Conservation (phyloP, 2,113 vertebrate species). For the Neogobius melanostomus region DNA sequence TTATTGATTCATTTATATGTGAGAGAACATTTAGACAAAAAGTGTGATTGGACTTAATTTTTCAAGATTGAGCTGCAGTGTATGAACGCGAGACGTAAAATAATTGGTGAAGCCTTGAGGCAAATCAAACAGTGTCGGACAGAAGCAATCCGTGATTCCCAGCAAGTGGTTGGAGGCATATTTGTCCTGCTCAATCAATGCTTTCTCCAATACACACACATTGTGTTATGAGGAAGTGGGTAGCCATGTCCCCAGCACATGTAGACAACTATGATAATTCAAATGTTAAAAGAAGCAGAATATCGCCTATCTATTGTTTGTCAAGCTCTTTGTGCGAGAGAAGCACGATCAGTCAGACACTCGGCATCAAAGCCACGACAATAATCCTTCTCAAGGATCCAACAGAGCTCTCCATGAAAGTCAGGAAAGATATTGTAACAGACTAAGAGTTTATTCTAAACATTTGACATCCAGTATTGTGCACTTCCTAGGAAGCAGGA, state of each 20-base stretch:
- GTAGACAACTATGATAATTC: slow-evolving; percentile 44
- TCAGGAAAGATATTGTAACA: no score
- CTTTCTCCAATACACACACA: slow-evolving; percentile 17
- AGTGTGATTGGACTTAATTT: neutral
- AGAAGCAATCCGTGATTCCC: slow-evolving; percentile 42
- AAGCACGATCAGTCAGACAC: neutral
- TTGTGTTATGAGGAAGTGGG: slow-evolving; percentile 27
- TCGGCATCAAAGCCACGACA: no score
- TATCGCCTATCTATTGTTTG: neutral
- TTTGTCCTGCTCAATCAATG: slow-evolving; percentile 53
- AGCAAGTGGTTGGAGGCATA: slow-evolving; percentile 41
- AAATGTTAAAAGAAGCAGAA: no score
- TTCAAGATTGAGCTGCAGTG: slow-evolving; percentile 11
- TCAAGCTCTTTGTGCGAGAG: neutral
- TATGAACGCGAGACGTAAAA: slow-evolving; percentile 25
- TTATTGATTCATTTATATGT: neutral
- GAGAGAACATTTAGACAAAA: neutral
- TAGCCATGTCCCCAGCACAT: slow-evolving; percentile 21
- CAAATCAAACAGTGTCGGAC: slow-evolving; percentile 18
- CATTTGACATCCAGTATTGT: no score
- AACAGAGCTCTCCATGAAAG: no score
- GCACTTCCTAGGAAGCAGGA: no score
- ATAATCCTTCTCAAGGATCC: no score
- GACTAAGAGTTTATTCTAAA: no score
- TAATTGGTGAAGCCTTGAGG: slow-evolving; percentile 32